phyloP scores from a whole-genome alignment of 2,113 vertebrate species.

The Oncorhynchus mykiss region DNA sequence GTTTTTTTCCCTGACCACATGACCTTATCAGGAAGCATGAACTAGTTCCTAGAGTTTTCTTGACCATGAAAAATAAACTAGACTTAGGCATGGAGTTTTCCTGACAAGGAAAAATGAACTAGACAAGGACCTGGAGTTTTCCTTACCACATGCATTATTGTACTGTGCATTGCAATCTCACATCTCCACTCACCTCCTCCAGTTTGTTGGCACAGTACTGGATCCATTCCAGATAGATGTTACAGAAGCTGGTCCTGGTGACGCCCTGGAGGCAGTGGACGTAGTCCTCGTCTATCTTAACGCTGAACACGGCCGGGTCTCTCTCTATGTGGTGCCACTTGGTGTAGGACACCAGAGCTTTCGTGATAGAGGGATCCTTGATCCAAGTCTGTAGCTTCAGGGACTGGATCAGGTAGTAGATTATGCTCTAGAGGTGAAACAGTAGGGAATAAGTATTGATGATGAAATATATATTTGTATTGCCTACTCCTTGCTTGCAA shows the following conservation, averaged over 20 bases:
- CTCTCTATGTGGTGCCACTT: slow-evolving; percentile 97
- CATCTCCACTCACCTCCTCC: slow-evolving; percentile 74
- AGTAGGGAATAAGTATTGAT: background rate
- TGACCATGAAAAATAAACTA: too few species aligned
- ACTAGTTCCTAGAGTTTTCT: too few species aligned
- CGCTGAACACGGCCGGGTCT: slow-evolving; percentile 90
- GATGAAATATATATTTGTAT: too few species aligned
- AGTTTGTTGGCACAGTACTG: slow-evolving; percentile 87
- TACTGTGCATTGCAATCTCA: too few species aligned
- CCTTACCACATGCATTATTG: background rate
- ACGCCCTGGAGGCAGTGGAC: slow-evolving; percentile 95
- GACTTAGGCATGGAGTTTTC: too few species aligned
- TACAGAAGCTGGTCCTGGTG: slow-evolving; percentile 95
- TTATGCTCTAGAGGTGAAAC: slow-evolving; percentile 83
- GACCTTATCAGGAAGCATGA: too few species aligned
- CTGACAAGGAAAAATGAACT: too few species aligned
- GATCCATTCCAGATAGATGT: slow-evolving; percentile 95
- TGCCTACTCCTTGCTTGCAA: too few species aligned
- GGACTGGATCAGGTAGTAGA: slow-evolving; percentile 90
- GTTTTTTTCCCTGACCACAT: too few species aligned
- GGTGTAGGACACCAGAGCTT: slow-evolving; percentile 87
- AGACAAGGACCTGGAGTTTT: too few species aligned
- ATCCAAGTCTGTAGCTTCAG: slow-evolving; percentile 89
- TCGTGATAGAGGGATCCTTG: slow-evolving; percentile 80
- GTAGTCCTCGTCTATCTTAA: slow-evolving; percentile 96